A percentile compares a stretch with the other conserved stretches of the same genome.
These are phyloP conservation scores for Eutolmus rufibarbis DNA, from an alignment of 2,888 invertebrate species.

Conservation along the genomic window DNA sequence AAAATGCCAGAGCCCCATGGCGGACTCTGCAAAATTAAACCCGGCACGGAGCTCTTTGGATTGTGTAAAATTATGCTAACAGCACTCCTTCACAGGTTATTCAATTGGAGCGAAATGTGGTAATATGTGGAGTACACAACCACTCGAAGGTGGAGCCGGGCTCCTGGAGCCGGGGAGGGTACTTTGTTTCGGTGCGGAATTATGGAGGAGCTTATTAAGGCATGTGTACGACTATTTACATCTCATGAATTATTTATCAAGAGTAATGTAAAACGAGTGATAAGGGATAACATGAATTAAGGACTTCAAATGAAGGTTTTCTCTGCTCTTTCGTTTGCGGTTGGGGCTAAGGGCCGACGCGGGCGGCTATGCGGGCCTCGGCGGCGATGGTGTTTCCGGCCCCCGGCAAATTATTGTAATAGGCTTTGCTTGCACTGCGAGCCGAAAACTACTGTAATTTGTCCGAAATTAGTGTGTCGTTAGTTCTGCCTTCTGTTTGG, in stretches of 20 bases:
- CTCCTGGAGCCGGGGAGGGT: neutral
- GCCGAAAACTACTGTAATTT: constrained; percentile 20
- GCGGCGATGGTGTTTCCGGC: neutral
- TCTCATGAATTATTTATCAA: constrained; percentile 39
- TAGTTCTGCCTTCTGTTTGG: constrained; percentile 3
- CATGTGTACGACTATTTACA: constrained; percentile 41
- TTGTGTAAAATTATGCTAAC: constrained; percentile 40
- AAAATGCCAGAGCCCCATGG: neutral
- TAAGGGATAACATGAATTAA: constrained; percentile 40
- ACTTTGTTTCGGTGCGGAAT: constrained; percentile 22
- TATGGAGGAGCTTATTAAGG: constrained; percentile 34
- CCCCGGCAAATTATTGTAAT: constrained; percentile 13
- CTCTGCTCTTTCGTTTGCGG: neutral
- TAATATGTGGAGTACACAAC: constrained; percentile 18
- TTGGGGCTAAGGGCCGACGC: neutral
- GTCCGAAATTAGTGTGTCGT: constrained; percentile 22
- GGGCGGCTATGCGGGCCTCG: neutral
- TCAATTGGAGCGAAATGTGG: constrained; percentile 24
- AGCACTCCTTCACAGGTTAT: constrained; percentile 33
- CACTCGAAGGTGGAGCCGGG: neutral
- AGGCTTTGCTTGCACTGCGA: neutral
- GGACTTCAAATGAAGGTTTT: constrained; percentile 35
- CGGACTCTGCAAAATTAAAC: constrained; percentile 34
- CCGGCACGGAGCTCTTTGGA: constrained; percentile 17
- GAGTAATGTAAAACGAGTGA: constrained; percentile 38